A percentile compares a stretch with the other conserved stretches of the same genome.
Evolutionary conservation across 2,113 vertebrate species (phyloP).

Genomic region (Piaya cayana): DNA sequence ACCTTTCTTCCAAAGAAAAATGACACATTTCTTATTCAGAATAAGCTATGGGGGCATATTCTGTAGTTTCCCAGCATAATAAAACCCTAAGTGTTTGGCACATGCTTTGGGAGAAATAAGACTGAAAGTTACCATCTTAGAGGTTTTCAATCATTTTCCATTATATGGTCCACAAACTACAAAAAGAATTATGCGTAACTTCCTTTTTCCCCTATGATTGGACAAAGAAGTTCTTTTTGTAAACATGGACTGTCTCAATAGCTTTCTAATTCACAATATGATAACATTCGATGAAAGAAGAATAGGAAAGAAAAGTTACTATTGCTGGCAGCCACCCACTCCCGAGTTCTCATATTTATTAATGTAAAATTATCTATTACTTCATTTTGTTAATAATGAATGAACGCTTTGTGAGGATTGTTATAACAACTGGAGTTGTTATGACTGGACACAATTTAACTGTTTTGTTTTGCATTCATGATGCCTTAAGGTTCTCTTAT

Average conservation of each 20-base stretch:
- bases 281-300: not conserved
- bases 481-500: slow-evolving; percentile 36
- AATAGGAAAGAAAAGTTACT: not conserved
- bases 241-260: not conserved
- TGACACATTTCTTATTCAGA: not conserved
- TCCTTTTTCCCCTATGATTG: not conserved
- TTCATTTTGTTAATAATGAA: slow-evolving; percentile 44
- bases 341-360: slow-evolving; percentile 22
- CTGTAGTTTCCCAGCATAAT: not conserved
- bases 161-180: not conserved
- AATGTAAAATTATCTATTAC: slow-evolving; percentile 22
- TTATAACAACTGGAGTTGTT: slow-evolving; percentile 38
- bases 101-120: not conserved
- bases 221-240: not conserved
- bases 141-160: not conserved
- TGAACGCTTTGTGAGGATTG: not conserved
- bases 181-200: not conserved
- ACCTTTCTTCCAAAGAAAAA: not conserved
- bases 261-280: not conserved
- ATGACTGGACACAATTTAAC: slow-evolving; percentile 50
- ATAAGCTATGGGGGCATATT: not conserved
- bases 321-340: not conserved
- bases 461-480: slow-evolving; percentile 46
- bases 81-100: not conserved
- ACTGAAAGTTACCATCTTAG: not conserved